These are phyloP conservation scores for Pinna nobilis DNA, from an alignment of 1,140 invertebrate genomes.

Conservation along the genomic window DNA sequence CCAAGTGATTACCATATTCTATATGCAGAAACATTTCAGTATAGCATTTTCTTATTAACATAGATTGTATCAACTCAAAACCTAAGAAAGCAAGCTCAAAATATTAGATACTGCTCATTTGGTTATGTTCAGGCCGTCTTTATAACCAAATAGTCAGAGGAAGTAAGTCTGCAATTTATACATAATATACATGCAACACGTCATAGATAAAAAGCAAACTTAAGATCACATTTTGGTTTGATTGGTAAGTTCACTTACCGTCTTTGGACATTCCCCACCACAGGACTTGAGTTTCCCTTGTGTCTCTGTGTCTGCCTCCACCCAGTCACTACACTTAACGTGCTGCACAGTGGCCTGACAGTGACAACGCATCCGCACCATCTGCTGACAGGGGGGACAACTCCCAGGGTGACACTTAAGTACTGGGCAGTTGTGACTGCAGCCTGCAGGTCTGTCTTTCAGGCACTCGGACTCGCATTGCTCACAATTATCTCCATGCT, in stretches of 20 bases:
- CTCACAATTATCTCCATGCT: constrained; percentile 80
- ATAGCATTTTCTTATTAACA: too few species aligned
- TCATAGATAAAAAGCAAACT: neutral
- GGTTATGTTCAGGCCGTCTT: too few species aligned
- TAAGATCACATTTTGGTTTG: neutral
- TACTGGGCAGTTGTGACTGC: constrained; percentile 83
- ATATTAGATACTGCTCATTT: too few species aligned
- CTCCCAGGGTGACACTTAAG: constrained; percentile 83
- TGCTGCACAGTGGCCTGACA: constrained; percentile 86
- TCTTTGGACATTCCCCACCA: constrained; percentile 89
- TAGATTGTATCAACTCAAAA: too few species aligned
- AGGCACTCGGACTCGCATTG: constrained; percentile 84
- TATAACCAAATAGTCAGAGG: too few species aligned
- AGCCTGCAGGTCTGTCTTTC: constrained; percentile 83
- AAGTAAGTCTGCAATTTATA: too few species aligned
- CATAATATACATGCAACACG: too few species aligned
- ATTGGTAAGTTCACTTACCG: constrained; percentile 76
- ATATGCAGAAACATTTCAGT: neutral
- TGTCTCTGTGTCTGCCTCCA: constrained; percentile 74
- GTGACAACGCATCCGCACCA: constrained; percentile 85
- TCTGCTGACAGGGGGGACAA: constrained; percentile 80
- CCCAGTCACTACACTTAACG: constrained; percentile 83
- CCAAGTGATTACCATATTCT: neutral
- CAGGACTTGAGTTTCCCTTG: constrained; percentile 81
- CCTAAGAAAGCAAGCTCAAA: too few species aligned